Percentiles rank a stretch among this genome's conserved stretches.
Evolutionary conservation across 2,888 invertebrate genomes (phyloP).

Genomic region (Deilephila elpenor): DNA sequence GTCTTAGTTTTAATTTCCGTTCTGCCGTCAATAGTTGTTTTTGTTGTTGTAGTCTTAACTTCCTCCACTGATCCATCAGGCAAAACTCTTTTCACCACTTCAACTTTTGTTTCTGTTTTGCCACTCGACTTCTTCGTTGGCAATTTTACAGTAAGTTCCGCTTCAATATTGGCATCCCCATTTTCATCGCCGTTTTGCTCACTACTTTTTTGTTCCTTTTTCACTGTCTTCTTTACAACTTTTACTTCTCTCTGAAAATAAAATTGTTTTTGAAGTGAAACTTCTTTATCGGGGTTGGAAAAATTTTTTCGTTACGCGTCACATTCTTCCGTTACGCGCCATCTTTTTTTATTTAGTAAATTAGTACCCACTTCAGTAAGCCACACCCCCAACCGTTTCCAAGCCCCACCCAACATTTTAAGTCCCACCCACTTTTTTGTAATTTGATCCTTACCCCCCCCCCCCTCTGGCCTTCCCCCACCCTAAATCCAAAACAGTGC

Average conservation of each 20-base stretch:
- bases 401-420: too few relatives aligned
- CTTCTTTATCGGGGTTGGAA: too few relatives aligned
- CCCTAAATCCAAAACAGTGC: too few relatives aligned
- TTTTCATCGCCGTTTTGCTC: constrained; percentile 70
- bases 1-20: constrained; percentile 76
- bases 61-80: constrained; percentile 75
- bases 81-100: constrained; percentile 69
- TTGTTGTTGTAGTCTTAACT: constrained; percentile 76
- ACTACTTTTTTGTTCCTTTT: constrained; percentile 61
- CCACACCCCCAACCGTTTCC: too few relatives aligned
- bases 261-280: too few relatives aligned
- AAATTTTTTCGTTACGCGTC: too few relatives aligned
- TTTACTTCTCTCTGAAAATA: constrained; percentile 74
- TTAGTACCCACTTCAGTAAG: too few relatives aligned
- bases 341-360: too few relatives aligned
- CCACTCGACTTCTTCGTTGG: constrained; percentile 73
- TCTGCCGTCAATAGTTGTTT: constrained; percentile 75
- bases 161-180: constrained; percentile 58
- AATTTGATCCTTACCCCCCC: too few relatives aligned
- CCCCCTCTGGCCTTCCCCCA: too few relatives aligned
- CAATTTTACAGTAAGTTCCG: constrained; percentile 69
- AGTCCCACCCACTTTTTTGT: too few relatives aligned
- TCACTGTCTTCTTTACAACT: constrained; percentile 66
- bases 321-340: too few relatives aligned
- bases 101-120: constrained; percentile 77